Base-by-base conservation (phyloP, 2,113 vertebrate species). In the Crotophaga sulcirostris region DNA sequence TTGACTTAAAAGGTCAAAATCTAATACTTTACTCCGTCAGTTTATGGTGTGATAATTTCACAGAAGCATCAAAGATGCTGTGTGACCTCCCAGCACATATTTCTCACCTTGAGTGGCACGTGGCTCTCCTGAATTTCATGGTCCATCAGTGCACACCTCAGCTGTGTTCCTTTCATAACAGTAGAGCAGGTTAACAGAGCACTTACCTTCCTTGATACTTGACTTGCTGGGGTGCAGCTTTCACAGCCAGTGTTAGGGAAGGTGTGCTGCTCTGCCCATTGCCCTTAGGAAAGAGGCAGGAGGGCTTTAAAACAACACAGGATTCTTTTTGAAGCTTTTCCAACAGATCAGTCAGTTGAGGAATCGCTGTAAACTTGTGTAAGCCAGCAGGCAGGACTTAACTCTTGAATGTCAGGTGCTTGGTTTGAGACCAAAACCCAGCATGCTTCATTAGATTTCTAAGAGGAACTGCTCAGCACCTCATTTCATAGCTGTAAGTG, bases 1-100 rank as follows among this genome's bases (percentile, higher is more conserved):
- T 85, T 97, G 78, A 95, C 87, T 93, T 94, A 70, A 80, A 96
- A 79, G 93, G 94, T 89, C 82, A 94, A 93, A 97, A 95, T 92
- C 55, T 94, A 96, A 98, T 97, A 91, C 80, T 94, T 78, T 93
- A 64, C 58, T 62, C 66, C 96, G 87, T 94, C 91, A 91, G 91
- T 96, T 97, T 95, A 87, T 49, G 70, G 60, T 75, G 64, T 79
- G 89, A 78, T 91, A 60, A 83, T 90, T 90, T 96, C 42, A 92
- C 75, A 88, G 89, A 67, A 80, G 84, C 92, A 94, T 76, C 62
- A 91, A 87, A 82, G 23, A 49, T 47, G 51, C 19, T n/a, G 15
- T 69, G 82, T 89, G 80, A 94, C 84, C 85, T 78, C 86, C 68
- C 31, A 84, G 74, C 34, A 58, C 64, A 79, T 47, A 76, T 90